phyloP scores from a whole-genome alignment of 92 coral and sea anemone species.

The Parazoanthus atlanticus region DNA sequence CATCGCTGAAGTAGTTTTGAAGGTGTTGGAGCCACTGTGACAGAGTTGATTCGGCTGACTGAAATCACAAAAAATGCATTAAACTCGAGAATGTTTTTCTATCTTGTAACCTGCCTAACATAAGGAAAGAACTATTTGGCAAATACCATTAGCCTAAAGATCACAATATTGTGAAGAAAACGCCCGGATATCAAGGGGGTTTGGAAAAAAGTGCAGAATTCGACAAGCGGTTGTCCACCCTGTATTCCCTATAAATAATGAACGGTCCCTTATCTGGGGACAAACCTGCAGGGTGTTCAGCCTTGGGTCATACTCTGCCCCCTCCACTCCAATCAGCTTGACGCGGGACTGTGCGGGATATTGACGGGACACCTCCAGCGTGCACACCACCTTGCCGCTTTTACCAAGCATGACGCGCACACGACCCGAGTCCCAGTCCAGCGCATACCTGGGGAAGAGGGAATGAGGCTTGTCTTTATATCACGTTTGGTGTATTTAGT shows the following conservation, averaged over 20 bases:
- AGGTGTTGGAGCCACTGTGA: conserved; percentile 71
- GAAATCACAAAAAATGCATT: conserved; percentile 25
- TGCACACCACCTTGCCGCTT: conserved; percentile 92
- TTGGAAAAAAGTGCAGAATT: too few species aligned
- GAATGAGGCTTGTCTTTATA: background rate
- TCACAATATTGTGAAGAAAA: too few species aligned
- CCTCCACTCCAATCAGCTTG: conserved; percentile 67
- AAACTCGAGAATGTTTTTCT: background rate
- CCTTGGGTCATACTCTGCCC: conserved; percentile 47
- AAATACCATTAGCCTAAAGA: too few species aligned
- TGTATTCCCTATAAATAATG: too few species aligned
- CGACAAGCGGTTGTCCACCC: too few species aligned
- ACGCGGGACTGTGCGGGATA: conserved; percentile 65
- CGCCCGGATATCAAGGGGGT: too few species aligned
- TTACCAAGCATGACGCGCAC: conserved; percentile 93
- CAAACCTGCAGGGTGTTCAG: conserved; percentile 58
- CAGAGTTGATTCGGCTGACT: conserved; percentile 54
- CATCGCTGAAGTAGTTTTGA: conserved; percentile 60
- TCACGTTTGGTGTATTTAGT: background rate
- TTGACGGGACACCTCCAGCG: conserved; percentile 60
- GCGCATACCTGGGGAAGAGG: conserved; percentile 70
- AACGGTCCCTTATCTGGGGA: too few species aligned
- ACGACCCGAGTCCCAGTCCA: conserved; percentile 90
- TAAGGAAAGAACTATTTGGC: background rate
- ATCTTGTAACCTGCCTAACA: background rate